Percentiles rank a stretch among this genome's conserved stretches.
These are phyloP conservation scores for Strigamia crassipes DNA, from an alignment of 2,888 invertebrate species.

Conservation along the genomic window DNA sequence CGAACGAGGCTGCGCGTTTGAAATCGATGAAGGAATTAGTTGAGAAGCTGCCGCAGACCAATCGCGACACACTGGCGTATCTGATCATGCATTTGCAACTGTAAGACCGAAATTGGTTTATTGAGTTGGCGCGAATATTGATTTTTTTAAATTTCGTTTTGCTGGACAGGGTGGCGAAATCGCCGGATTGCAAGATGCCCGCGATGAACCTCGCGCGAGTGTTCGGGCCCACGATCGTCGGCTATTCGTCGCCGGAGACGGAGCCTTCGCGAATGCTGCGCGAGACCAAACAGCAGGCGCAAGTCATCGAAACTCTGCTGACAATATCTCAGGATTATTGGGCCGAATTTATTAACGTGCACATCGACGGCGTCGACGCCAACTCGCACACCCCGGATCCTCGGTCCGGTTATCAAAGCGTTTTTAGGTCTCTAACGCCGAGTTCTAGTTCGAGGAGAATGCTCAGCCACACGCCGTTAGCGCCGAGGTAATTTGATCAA, in stretches of 20 bases:
- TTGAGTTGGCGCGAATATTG: background rate
- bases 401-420: background rate
- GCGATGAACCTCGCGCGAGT: constrained; percentile 83
- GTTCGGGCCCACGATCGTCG: constrained; percentile 93
- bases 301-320: constrained; percentile 68
- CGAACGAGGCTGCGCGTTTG: background rate
- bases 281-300: constrained; percentile 74
- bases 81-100: constrained; percentile 85
- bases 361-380: background rate
- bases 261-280: constrained; percentile 70
- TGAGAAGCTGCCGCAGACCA: constrained; percentile 82
- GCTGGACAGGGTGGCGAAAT: constrained; percentile 75
- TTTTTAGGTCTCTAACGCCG: background rate
- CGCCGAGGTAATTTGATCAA: background rate
- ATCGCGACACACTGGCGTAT: constrained; percentile 93
- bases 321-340: constrained; percentile 76
- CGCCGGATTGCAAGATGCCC: constrained; percentile 88
- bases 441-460: background rate
- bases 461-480: background rate
- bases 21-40: background rate
- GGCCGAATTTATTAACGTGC: constrained; percentile 68
- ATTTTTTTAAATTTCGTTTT: too few relatives aligned
- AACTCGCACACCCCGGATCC: background rate
- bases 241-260: constrained; percentile 77
- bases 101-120: constrained; percentile 58